Evolutionary conservation across 2,888 invertebrate genomes (phyloP), one percentile per base, ranked within the genome.

Genomic region (Corbicula japonica): DNA sequence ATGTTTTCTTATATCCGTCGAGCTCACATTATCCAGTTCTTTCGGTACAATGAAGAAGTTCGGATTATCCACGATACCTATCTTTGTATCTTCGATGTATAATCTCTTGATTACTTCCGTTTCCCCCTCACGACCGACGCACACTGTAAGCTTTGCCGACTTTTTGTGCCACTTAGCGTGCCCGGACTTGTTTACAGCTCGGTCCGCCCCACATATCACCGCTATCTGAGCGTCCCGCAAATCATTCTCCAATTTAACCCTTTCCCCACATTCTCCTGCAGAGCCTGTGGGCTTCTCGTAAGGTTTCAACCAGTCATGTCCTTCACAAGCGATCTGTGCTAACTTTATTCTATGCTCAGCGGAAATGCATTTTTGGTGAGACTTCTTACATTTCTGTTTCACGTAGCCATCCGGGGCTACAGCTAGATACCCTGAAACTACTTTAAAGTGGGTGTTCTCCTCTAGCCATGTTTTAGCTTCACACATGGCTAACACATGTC

Each of bases 351-450:
- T 71, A 50, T 83, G 85, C 23, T 71, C 52, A 15, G 70, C 63
- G 68, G 68, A 74, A 8, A 85, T 85, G 44, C 83, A 83, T 34
- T 52, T 71, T 6, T 66, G 44, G 5, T 63, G 58, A 12, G 60
- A 23, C 30, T 52, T 66, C 50, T 58, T 73, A 41, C 75, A 70
- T 50, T 85, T 85, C 1, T 46, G 38, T 26, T 65, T 63, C 1
- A 85, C 80, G 52, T 80, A 83, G 0, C 80, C 85, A 69, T 83
- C 80, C 0, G 82, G 77, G 4, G 85, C 75, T 0, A 83, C 84
- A n/a, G 80, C 82, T 4, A 84, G 48, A 44, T 62, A 48, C 4
- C 81, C 84, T 15, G 77, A 73, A 21, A 82, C 48, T 23, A 84
- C 74, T 23, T 65, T 44, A 50, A 73, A 80, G n/a, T 61, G 48